phyloP scores from a whole-genome alignment of 2,113 vertebrate genomes.

The Carassius gibelio region DNA sequence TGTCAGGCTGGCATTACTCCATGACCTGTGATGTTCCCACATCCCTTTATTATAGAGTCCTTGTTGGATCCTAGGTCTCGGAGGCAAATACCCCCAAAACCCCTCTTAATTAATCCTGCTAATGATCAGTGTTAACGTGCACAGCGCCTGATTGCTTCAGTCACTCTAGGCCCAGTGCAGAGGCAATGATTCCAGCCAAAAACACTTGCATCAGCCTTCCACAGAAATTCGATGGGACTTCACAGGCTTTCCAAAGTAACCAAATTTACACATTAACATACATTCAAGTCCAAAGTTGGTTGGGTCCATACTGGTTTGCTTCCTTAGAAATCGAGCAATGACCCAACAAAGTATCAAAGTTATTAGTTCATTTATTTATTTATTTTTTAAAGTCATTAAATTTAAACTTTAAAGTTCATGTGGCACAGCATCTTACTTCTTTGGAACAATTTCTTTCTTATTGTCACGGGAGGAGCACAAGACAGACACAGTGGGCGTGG shows the following conservation, averaged over 20 bases:
- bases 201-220: neutral
- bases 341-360: neutral
- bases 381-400: neutral
- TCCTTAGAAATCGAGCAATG: neutral
- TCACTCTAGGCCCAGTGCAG: neutral
- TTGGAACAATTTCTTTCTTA: neutral
- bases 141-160: constrained; percentile 41
- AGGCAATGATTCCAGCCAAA: constrained; percentile 11
- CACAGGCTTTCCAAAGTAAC: neutral
- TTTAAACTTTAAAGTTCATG: neutral
- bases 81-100: constrained; percentile 60
- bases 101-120: constrained; percentile 72
- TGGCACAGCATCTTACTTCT: neutral
- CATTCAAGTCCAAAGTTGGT: neutral
- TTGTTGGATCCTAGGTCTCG: constrained; percentile 57
- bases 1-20: neutral
- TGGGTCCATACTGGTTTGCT: neutral
- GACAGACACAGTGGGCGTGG: too few relatives aligned
- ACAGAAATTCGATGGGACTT: neutral
- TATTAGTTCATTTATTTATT: neutral
- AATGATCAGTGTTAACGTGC: constrained; percentile 69
- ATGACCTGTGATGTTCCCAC: constrained; percentile 41
- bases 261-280: neutral
- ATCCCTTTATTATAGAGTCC: constrained; percentile 61
- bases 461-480: too few relatives aligned